Evolutionary conservation across 1,140 invertebrate species (phyloP).

Genomic region (Zelostemma sp.): DNA sequence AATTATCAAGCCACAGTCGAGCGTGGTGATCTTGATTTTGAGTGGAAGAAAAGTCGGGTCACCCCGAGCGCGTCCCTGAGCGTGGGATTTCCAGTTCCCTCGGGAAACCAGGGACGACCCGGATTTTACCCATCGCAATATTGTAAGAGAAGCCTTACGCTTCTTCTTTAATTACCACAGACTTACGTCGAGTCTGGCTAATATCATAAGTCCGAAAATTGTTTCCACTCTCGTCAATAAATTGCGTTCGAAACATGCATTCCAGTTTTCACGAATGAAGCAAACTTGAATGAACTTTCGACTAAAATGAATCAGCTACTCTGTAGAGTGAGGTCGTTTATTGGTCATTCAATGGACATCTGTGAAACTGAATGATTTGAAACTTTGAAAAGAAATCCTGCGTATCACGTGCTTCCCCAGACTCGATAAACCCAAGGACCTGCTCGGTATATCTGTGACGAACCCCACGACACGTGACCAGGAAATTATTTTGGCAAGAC

Average conservation of each 20-base stretch:
- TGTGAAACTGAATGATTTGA: slow-evolving; percentile 14
- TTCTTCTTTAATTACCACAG: slow-evolving; percentile 61
- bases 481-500: slow-evolving; percentile 51
- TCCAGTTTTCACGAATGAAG: no score
- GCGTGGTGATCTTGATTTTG: slow-evolving; percentile 18
- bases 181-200: slow-evolving; percentile 43
- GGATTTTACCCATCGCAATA: slow-evolving; percentile 56
- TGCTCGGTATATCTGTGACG: slow-evolving; percentile 35
- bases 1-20: slow-evolving; percentile 10
- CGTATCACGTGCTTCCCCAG: slow-evolving; percentile 56
- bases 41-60: slow-evolving; percentile 20
- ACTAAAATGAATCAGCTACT: slow-evolving; percentile 6
- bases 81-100: slow-evolving; percentile 48
- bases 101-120: slow-evolving; percentile 52
- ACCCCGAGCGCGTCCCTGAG: no score
- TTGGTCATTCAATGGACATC: slow-evolving; percentile 10
- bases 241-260: no score
- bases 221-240: no score
- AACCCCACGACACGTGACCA: slow-evolving; percentile 53
- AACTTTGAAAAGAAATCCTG: slow-evolving; percentile 3
- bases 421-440: slow-evolving; percentile 49
- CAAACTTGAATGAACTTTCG: neutral
- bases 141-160: slow-evolving; percentile 48
- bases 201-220: neutral
- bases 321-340: slow-evolving; percentile 1